A percentile compares a stretch with the other conserved stretches of the same genome.
Conservation (phyloP, 2,113 vertebrate species). For the Entomyzon cyanotis region DNA sequence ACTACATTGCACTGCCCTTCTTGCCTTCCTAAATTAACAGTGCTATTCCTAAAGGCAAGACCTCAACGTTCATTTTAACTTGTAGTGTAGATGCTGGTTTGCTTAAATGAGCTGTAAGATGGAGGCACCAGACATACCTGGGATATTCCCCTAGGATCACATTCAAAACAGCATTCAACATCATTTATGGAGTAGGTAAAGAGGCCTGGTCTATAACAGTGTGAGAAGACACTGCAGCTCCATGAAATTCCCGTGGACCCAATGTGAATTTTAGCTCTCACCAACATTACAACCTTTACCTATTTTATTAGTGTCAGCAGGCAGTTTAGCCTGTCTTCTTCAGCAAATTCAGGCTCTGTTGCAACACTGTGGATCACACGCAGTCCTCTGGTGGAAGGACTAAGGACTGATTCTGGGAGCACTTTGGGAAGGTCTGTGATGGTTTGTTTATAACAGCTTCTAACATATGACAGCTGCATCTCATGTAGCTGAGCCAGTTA, state of each 20-base stretch:
- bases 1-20: background rate
- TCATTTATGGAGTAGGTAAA: background rate
- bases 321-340: background rate
- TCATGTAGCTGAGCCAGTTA: background rate
- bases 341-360: background rate
- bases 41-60: background rate
- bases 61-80: background rate
- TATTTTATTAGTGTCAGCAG: background rate
- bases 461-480: background rate
- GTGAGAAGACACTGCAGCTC: accelerated
- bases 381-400: background rate
- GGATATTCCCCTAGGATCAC: background rate
- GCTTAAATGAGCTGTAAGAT: background rate
- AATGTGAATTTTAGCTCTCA: background rate
- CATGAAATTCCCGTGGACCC: background rate
- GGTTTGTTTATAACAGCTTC: background rate
- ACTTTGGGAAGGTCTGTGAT: background rate
- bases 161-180: background rate
- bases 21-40: background rate
- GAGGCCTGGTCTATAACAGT: background rate
- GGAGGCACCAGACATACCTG: background rate
- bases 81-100: background rate
- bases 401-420: background rate
- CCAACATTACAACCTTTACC: background rate
- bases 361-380: background rate